These are phyloP conservation scores for Crematogaster levior DNA, from an alignment of 2,888 invertebrate genomes.

Conservation along the genomic window DNA sequence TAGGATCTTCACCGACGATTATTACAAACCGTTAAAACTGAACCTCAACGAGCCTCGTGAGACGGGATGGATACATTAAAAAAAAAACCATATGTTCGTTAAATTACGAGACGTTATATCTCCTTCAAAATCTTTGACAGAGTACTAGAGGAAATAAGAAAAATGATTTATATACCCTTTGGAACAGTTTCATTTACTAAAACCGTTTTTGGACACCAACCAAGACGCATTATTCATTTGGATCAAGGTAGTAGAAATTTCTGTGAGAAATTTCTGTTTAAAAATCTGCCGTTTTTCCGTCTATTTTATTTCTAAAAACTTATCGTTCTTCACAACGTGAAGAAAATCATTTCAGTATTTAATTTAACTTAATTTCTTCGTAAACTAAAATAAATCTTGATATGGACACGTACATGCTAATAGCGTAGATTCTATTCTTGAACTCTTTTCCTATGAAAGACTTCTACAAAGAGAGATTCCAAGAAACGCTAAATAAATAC, in stretches of 20 bases:
- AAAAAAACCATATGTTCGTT: not conserved
- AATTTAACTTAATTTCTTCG: not conserved
- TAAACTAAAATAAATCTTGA: conserved; percentile 16
- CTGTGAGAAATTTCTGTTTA: not conserved
- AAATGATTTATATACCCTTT: conserved; percentile 31
- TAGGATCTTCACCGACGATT: not conserved
- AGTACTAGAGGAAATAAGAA: not conserved
- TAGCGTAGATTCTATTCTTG: not conserved
- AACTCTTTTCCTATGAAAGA: conserved; percentile 16
- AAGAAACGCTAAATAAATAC: conserved; percentile 18
- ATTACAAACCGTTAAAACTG: not conserved
- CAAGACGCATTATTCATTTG: conserved; percentile 35
- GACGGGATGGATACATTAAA: not conserved
- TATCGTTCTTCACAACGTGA: not conserved
- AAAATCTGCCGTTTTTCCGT: not conserved
- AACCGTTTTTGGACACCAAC: conserved; percentile 43
- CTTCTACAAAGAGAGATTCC: not conserved
- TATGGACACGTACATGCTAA: not conserved
- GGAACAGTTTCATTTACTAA: conserved; percentile 35
- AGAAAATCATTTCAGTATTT: conserved; percentile 2
- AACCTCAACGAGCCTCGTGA: not conserved
- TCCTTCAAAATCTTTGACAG: not conserved
- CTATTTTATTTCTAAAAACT: not conserved
- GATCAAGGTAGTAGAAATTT: conserved; percentile 5
- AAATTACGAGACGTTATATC: not conserved